Evolutionary conservation across 2,797 vertebrate genomes (phyloP), one percentile per base, ranked within the genome.

Genomic region (Pipistrellus nathusii): DNA sequence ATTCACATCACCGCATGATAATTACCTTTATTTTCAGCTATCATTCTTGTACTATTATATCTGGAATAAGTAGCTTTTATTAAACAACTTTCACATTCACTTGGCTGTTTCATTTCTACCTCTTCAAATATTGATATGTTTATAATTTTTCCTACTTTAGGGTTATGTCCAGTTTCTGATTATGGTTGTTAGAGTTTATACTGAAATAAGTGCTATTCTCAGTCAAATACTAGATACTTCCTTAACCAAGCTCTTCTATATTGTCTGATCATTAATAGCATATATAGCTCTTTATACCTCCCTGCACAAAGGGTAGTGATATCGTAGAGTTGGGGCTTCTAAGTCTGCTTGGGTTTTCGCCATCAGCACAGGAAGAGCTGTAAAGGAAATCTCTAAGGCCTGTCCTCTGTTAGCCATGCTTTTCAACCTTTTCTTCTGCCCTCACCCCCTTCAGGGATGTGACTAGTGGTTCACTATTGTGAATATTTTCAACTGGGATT

Each of bases 121-220:
- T 86, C 35, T 90, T 86, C 80, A 84, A 83, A 77, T 87, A 75
- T 51, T 95, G 72, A 83, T 15, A 38, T 82, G 14, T 68, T 93
- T 90, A 11, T 88, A 30, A 85, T 80, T 87, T 88, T 88, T 85
- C 30, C 38, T 62, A 80, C 14, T 21, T 62, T 35, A 55, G 46
- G 6, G 0, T 71, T 64, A 20, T 76, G 35, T 82, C 88, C 27
- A 64, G 30, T 76, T 73, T 93, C 27, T 80, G 51, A 68, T 25
- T 71, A 38, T 72, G 18, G 71, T 72, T 89, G 18, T 88, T 85
- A 35, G 64, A 92, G 46, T 83, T 92, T 86, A 32, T 93, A 57
- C 9, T 86, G 76, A 80, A 15, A 8, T 88, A 85, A 90, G 17
- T 83, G 6, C 11, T 95, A 5, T 73, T 12, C 15, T 87, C 32